Percentiles rank a stretch among this genome's conserved stretches.
Evolutionary conservation across 2,113 vertebrate genomes (phyloP).

Genomic region (Gymnogyps californianus): DNA sequence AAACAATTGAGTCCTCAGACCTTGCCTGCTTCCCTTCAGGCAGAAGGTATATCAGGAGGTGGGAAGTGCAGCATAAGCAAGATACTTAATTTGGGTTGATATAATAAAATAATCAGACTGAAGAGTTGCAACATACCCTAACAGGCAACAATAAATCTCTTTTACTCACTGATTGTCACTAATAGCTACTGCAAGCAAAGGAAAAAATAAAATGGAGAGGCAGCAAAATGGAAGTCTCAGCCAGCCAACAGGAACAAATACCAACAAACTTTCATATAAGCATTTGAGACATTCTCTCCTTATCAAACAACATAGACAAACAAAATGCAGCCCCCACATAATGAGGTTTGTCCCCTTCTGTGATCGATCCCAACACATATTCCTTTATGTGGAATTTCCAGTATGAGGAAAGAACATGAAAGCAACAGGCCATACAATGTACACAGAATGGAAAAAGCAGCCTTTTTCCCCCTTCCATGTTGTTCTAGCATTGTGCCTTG

Average conservation of each 20-base stretch:
- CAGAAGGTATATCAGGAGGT: not conserved
- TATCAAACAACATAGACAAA: not conserved
- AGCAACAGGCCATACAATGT: rapidly evolving
- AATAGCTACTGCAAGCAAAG: not conserved
- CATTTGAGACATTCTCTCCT: not conserved
- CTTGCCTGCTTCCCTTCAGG: not conserved
- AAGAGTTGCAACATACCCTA: not conserved
- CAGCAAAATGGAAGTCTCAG: not conserved
- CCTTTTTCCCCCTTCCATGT: not conserved
- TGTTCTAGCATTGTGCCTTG: not conserved
- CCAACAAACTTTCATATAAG: not conserved
- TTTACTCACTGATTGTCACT: not conserved
- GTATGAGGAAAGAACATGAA: not conserved
- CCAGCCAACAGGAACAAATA: not conserved
- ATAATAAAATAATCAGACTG: not conserved
- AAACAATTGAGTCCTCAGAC: not conserved
- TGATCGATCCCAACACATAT: not conserved
- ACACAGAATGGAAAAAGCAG: not conserved
- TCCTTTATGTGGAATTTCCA: not conserved
- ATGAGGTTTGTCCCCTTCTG: not conserved
- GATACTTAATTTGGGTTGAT: not conserved
- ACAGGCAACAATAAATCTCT: not conserved
- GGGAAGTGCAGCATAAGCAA: not conserved
- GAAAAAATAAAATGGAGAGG: not conserved
- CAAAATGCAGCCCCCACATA: not conserved